Evolutionary conservation across 2,888 invertebrate species (phyloP), one percentile per base, ranked within the genome.

Genomic region (Agrotis exclamationis): DNA sequence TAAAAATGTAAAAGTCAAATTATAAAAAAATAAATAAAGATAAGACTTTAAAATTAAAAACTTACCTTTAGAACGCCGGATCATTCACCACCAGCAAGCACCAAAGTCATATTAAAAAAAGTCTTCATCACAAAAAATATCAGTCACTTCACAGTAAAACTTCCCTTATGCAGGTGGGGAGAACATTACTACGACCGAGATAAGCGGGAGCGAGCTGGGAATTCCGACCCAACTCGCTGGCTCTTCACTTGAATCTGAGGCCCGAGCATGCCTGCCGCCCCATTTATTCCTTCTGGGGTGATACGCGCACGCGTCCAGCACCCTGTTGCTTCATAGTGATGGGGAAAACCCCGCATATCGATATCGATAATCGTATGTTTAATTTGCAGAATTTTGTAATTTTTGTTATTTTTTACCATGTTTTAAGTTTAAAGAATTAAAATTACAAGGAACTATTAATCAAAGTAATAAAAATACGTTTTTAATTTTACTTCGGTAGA

Each of bases 271-370:
- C 88, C 92, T 87, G 90, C 89, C 85, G 85, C 87, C 83, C 90
- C 86, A 89, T 95, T 94, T 95, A 95, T 93, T 82, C 86, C 76
- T 76, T 64, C 77, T 62, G 90, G 94, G 95, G 92, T 91, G 90
- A 91, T 91, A 89, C 95, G 96, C 96, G 96, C 96, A 96, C 92
- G 96, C 96, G 96, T 95, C 92, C 92, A 91, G 93, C 94, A 96
- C 96, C 96, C 96, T 96, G 96, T 96, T 96, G 96, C 96, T 95
- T 95, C 95, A 75, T 90, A 91, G 93, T 80, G 89, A 84, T 73
- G 93, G 68, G 78, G 57, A 50, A 39, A 60, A 56, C 6, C 11
- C 44, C 22, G 48, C 48, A 20, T 74, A 53, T 75, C 77, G 76
- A 57, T 87, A 76, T 93, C 93, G 93, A 92, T 88, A 77, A 56